phyloP scores from a whole-genome alignment of 2,797 vertebrate species.

The Philypnodon macrostomus region DNA sequence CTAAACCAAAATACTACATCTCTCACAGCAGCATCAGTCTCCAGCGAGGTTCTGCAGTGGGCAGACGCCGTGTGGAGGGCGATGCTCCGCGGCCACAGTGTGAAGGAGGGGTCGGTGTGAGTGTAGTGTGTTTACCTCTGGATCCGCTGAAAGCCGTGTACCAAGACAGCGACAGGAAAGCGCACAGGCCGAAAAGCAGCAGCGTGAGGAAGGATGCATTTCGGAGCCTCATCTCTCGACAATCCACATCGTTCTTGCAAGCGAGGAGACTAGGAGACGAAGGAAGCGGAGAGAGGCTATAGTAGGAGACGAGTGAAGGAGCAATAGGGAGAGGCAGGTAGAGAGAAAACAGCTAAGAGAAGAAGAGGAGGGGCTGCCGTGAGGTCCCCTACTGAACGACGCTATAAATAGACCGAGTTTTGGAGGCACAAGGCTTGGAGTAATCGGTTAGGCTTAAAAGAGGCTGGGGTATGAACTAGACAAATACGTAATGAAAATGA shows the following conservation, averaged over 20 bases:
- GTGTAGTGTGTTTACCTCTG: conserved; percentile 80
- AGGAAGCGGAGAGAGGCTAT: conserved; percentile 31
- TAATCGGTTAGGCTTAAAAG: background rate
- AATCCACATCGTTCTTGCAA: conserved; percentile 84
- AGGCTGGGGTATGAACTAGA: background rate
- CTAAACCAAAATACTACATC: too few species aligned
- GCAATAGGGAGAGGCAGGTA: background rate
- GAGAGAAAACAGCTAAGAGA: background rate
- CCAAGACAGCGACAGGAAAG: conserved; percentile 93
- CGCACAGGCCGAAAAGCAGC: conserved; percentile 90
- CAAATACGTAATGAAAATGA: background rate
- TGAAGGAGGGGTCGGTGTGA: background rate
- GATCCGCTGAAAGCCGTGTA: conserved; percentile 94
- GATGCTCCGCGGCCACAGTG: conserved; percentile 2
- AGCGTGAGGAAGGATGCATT: conserved; percentile 96
- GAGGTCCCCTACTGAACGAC: conserved; percentile 2
- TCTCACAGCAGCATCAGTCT: too few species aligned
- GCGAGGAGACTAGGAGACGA: conserved; percentile 16
- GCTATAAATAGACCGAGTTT: conserved; percentile 11
- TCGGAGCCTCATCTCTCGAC: conserved; percentile 95
- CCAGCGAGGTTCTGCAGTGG: background rate
- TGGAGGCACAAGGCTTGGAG: conserved; percentile 18
- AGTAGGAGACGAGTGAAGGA: background rate
- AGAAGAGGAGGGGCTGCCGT: background rate
- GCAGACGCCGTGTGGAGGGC: background rate